Evolutionary conservation across 2,888 invertebrate genomes (phyloP).

Genomic region (Steromphala cineraria): DNA sequence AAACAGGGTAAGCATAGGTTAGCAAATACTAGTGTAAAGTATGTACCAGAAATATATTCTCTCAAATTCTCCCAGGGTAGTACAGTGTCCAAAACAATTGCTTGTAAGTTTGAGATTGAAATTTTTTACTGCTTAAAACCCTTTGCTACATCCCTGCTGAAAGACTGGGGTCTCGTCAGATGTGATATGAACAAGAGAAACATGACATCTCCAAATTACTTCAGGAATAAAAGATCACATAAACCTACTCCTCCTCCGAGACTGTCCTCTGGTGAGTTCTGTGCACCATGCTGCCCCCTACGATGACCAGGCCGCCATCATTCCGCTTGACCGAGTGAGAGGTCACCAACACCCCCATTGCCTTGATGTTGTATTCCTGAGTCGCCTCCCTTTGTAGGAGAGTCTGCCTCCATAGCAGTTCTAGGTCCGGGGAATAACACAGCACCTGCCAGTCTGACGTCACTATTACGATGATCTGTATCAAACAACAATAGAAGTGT

Average conservation of each 20-base stretch:
- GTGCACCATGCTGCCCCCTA: slow-evolving; percentile 69
- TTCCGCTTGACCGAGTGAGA: slow-evolving; percentile 66
- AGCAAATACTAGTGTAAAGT: no score
- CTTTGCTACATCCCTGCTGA: no score
- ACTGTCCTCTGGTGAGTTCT: slow-evolving; percentile 41
- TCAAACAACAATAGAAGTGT: no score
- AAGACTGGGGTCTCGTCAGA: no score
- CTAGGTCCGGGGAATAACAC: slow-evolving; percentile 63
- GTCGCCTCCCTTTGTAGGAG: slow-evolving; percentile 54
- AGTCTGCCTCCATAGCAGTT: slow-evolving; percentile 63
- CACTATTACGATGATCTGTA: slow-evolving; percentile 69
- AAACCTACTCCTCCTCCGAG: not conserved
- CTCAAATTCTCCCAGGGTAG: no score
- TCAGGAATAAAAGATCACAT: not conserved
- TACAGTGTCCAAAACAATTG: no score
- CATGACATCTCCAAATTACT: not conserved
- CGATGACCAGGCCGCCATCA: slow-evolving; percentile 64
- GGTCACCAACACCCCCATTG: slow-evolving; percentile 65
- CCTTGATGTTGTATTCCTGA: slow-evolving; percentile 61
- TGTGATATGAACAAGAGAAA: no score
- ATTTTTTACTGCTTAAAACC: no score
- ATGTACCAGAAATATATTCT: no score
- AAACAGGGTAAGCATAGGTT: no score
- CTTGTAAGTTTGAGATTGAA: no score
- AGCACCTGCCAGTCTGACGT: slow-evolving; percentile 70